Evolutionary conservation across 2,113 vertebrate genomes (phyloP), one percentile per base, ranked within the genome.

Genomic region (Chauna torquata): DNA sequence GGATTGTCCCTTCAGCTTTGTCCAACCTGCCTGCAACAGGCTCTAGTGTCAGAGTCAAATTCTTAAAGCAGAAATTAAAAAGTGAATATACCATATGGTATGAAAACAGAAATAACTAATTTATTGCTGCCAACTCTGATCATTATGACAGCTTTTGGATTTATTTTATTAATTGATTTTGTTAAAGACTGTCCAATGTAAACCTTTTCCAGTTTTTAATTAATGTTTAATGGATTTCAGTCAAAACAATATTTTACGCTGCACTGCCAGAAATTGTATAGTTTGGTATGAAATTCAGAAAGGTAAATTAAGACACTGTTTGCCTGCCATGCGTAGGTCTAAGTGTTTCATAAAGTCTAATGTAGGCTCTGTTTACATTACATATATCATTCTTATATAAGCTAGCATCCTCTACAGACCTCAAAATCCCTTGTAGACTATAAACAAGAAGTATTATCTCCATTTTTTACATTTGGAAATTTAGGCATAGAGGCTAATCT

Each of bases 391-490:
- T 70, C n/a, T 88, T 90, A 55, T 42, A 80, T 66, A 92, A 95
- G 18, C 30, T 85, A 27, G 34, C 87, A 88, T 89, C 42, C 69
- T 84, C 82, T 88, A 47, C 49, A 77, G 72, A 74, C 61, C 57
- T 49, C 57, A 64, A 91, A 93, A 94, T 79, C 55, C 90, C 83
- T 91, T 84, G 65, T 82, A 93, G 86, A 84, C 55, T 86, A 36
- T 91, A 93, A 91, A 72, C 42, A 91, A 79, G 69, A 7, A 65
- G 72, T 78, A 92, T 91, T 96, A 94, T 86, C 72, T 94, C 64
- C 8, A 69, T 82, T 92, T 96, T 90, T 94, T 92, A 86, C 72
- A 64, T 69, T 92, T 90, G 65, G 59, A 94, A 96, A 94, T 93
- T 92, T 86, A 90, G 74, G 77, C 57, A 79, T 76, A 72, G 74